Evolutionary conservation across 2,797 vertebrate species (phyloP).

Genomic region (Acanthurus leucopareius): DNA sequence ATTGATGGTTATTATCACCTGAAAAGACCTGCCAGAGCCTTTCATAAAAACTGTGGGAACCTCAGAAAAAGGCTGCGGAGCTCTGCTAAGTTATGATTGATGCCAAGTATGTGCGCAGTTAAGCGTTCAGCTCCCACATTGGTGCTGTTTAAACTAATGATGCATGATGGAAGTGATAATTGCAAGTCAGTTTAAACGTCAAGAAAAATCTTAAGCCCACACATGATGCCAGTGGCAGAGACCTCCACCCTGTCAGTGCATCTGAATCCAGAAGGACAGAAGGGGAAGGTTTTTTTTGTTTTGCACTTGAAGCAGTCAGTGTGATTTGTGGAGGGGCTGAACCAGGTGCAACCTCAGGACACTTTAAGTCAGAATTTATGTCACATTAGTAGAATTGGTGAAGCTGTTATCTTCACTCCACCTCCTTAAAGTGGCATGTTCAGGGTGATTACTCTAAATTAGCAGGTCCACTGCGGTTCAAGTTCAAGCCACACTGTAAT

Average conservation of each 20-base stretch:
- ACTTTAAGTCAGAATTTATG: constrained; percentile 44
- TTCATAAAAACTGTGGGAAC: constrained; percentile 21
- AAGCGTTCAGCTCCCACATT: background rate
- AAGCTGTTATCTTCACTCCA: constrained; percentile 37
- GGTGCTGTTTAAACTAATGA: constrained; percentile 29
- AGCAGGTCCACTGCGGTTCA: constrained; percentile 18
- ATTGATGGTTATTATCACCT: background rate
- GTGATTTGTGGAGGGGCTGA: constrained; percentile 61
- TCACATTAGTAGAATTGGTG: constrained; percentile 48
- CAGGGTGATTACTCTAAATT: constrained; percentile 21
- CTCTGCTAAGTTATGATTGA: constrained; percentile 28
- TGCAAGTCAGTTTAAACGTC: constrained; percentile 24
- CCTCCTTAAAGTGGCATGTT: constrained; percentile 1
- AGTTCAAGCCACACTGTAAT: constrained; percentile 21
- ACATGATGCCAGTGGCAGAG: constrained; percentile 29
- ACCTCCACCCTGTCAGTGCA: constrained; percentile 5
- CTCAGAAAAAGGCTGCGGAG: background rate
- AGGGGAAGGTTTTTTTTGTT: background rate
- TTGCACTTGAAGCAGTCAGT: constrained; percentile 30
- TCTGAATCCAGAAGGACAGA: constrained; percentile 18
- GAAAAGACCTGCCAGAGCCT: background rate
- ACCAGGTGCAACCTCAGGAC: constrained; percentile 59
- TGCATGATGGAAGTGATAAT: constrained; percentile 33
- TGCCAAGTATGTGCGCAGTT: constrained; percentile 17
- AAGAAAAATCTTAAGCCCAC: constrained; percentile 4